Evolutionary conservation across 2,888 invertebrate species (phyloP), one percentile per base, ranked within the genome.

Genomic region (Ommatoiulus sabulosus): DNA sequence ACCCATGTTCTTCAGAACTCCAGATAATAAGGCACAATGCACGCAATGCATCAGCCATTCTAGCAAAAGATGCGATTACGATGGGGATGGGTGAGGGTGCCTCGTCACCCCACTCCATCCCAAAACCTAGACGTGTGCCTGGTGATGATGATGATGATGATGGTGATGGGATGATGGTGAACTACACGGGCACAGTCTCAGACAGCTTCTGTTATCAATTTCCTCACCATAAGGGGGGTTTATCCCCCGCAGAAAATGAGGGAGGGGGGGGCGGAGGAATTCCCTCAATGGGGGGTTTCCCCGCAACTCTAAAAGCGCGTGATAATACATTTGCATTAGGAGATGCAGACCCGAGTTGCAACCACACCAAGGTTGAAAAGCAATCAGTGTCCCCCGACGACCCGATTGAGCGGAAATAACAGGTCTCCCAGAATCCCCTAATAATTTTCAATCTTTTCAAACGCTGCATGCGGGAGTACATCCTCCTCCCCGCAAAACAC

Each of bases 191-290:
- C 52, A 52, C 52, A n/a, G n/a, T n/a, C n/a, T n/a, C n/a, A 52
- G 52, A 52, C 52, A 52, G 52, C 52, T 52, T 52, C 52, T 52
- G 52, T 52, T 52, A 52, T 52, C 52, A 52, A 52, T 52, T 52
- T 52, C 52, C 52, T 15, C 52, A 52, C 7, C 52, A 52, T 52
- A 52, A 52, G 52, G 52, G 46, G 52, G 52, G 52, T 12, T 52
- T 52, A n/a, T 52, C 52, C 52, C 52, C 52, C 15, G 7, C 52
- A 3, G 7, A 52, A 8, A 8, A 8, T 46, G 4, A 46, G n/a
- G n/a, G n/a, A n/a, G n/a, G n/a, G n/a, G n/a, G n/a, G n/a, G n/a
- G n/a, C n/a, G n/a, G n/a, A n/a, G n/a, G n/a, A n/a, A n/a, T n/a
- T 8, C 46, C 46, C 46, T 6, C 8, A 8, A 46, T 46, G 52